A percentile compares a stretch with the other conserved stretches of the same genome.
Evolutionary conservation across 2,113 vertebrate genomes (phyloP).

Genomic region (Athene cunicularia): DNA sequence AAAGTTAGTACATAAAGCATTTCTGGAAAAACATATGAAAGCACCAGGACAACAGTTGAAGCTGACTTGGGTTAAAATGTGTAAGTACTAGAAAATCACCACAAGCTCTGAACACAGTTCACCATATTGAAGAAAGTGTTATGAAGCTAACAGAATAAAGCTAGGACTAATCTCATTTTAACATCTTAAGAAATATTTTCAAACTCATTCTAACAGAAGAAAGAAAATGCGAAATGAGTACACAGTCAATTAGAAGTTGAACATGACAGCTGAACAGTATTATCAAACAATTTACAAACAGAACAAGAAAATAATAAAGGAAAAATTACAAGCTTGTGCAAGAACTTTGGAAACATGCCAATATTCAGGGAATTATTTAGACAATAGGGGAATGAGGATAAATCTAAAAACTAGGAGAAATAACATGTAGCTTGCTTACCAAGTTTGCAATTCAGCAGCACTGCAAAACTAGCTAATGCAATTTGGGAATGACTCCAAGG

Average conservation of each 20-base stretch:
- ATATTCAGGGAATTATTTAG: background rate
- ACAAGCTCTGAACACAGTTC: background rate
- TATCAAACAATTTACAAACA: background rate
- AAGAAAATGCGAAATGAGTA: background rate
- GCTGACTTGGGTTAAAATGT: background rate
- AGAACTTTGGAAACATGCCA: background rate
- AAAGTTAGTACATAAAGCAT: background rate
- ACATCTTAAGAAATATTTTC: background rate
- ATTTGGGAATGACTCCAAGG: conserved; percentile 17
- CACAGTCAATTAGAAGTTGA: background rate
- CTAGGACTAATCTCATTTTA: background rate
- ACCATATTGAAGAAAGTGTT: background rate
- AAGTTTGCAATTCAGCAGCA: background rate
- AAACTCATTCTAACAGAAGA: background rate
- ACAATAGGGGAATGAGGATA: background rate
- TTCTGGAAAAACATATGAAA: background rate
- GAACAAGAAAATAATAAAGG: background rate
- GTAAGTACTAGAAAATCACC: background rate
- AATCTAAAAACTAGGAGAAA: background rate
- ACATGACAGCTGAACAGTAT: background rate
- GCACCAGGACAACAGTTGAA: background rate
- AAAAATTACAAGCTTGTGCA: background rate
- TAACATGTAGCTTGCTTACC: background rate
- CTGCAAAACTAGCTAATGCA: conserved; percentile 11
- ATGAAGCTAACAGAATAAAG: background rate